phyloP scores from a whole-genome alignment of 2,888 invertebrate species.

The Caenorhabditis sp. region DNA sequence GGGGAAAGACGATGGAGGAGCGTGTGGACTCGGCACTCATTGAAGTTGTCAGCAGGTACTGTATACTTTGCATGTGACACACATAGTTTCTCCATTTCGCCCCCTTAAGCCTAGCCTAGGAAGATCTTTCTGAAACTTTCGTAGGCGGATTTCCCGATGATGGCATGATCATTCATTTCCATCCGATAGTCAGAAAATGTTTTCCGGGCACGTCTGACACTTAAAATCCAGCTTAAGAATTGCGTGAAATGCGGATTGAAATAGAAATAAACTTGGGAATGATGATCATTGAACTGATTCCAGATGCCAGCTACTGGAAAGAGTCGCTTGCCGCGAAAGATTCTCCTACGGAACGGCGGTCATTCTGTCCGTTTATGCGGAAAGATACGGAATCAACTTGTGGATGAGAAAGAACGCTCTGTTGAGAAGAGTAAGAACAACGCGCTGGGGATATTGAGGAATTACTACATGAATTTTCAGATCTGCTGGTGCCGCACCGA shows the following conservation, averaged over 20 bases:
- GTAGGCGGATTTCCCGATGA: constrained; percentile 12
- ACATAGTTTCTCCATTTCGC: too few species aligned
- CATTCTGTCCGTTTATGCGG: constrained; percentile 83
- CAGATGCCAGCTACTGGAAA: constrained; percentile 55
- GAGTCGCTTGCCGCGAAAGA: constrained; percentile 83
- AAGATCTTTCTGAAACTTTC: background rate
- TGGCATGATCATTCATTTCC: constrained; percentile 13
- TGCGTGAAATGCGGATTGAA: background rate
- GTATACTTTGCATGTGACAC: constrained; percentile 80
- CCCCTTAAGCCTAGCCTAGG: too few species aligned
- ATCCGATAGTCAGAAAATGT: background rate
- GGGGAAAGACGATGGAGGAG: constrained; percentile 85
- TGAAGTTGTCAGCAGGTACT: constrained; percentile 84
- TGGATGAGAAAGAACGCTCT: constrained; percentile 85
- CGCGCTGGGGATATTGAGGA: too few species aligned
- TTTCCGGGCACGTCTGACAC: constrained; percentile 6
- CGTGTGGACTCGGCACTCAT: constrained; percentile 85
- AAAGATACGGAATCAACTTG: constrained; percentile 57
- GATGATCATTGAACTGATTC: constrained; percentile 17
- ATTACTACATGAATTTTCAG: too few species aligned
- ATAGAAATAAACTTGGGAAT: background rate
- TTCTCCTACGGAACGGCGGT: constrained; percentile 87
- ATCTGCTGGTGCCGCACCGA: constrained; percentile 59
- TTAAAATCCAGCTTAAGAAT: too few species aligned
- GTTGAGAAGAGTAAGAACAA: constrained; percentile 81